These are phyloP conservation scores for Sipha maydis DNA, from an alignment of 2,888 invertebrate genomes.

Conservation along the genomic window DNA sequence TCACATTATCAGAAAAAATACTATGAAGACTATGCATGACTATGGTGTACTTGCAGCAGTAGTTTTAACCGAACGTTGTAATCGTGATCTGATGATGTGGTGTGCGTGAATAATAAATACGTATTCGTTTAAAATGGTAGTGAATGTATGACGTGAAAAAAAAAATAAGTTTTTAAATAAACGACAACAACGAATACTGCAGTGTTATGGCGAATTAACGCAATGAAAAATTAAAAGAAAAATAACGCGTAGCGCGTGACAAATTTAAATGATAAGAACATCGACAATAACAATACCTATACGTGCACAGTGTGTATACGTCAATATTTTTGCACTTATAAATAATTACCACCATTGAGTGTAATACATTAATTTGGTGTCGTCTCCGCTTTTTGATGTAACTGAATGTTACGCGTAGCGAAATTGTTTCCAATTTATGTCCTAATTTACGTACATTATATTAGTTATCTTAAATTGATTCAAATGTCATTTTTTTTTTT, in stretches of 20 bases:
- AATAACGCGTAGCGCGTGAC: conserved; percentile 54
- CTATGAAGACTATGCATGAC: neutral
- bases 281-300: neutral
- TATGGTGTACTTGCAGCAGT: neutral
- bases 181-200: conserved; percentile 13
- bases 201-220: neutral
- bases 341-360: neutral
- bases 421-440: neutral
- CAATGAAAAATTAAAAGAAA: conserved; percentile 31
- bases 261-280: conserved; percentile 42
- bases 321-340: neutral
- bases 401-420: neutral
- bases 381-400: neutral
- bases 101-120: conserved; percentile 4
- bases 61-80: neutral
- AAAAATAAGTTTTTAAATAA: conserved; percentile 5
- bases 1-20: neutral
- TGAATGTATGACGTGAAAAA: neutral
- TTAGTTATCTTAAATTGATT: neutral
- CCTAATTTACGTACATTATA: neutral
- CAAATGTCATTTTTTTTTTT: neutral
- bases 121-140: neutral
- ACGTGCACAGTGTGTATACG: neutral
- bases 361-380: neutral
- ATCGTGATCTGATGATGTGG: conserved; percentile 17